Evolutionary conservation across 2,797 vertebrate genomes (phyloP).

Genomic region (Melopsittacus undulatus): DNA sequence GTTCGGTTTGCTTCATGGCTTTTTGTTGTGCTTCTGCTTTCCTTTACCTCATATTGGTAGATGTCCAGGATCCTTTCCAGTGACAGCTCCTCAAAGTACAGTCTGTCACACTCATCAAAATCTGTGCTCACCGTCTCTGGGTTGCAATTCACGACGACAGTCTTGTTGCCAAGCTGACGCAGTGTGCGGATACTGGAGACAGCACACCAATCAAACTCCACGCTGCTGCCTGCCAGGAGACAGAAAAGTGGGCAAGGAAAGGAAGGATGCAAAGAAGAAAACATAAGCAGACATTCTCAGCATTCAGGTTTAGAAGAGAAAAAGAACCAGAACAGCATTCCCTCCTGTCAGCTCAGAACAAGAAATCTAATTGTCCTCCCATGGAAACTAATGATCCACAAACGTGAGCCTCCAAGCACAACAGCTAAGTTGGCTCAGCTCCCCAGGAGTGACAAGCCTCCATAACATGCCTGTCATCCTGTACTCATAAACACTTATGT

Average conservation of each 20-base stretch:
- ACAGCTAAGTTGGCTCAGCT: background rate
- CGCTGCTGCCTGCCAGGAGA: conserved; percentile 88
- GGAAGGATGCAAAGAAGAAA: background rate
- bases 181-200: conserved; percentile 92
- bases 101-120: conserved; percentile 96
- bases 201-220: conserved; percentile 97
- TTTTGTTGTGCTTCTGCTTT: background rate
- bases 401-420: background rate
- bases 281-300: background rate
- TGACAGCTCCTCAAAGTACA: conserved; percentile 96
- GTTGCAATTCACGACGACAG: conserved; percentile 95
- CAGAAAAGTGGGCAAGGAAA: background rate
- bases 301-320: background rate
- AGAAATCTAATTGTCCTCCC: background rate
- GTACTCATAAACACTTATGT: background rate
- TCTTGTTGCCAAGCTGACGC: conserved; percentile 88
- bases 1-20: background rate
- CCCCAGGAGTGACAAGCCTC: background rate
- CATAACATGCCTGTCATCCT: background rate
- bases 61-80: conserved; percentile 95
- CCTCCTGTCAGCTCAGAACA: background rate
- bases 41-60: conserved; percentile 90
- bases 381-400: background rate
- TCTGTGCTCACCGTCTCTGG: conserved; percentile 97
- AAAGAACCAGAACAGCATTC: background rate